Evolutionary conservation across 2,888 invertebrate species (phyloP).

Genomic region (Parelbella ahira): DNA sequence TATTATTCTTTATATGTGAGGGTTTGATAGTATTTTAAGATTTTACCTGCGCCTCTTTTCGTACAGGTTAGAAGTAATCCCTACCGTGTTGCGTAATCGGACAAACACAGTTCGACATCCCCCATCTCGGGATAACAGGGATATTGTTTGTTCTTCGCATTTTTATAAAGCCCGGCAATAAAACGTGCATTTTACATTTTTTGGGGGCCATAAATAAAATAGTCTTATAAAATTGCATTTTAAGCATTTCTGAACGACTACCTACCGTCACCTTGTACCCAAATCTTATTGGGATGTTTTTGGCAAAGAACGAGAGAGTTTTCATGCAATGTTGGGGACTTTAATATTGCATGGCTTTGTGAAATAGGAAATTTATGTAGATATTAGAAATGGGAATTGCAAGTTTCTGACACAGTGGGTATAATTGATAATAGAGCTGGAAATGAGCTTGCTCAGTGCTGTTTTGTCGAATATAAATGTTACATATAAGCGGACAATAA

Average conservation of each 20-base stretch:
- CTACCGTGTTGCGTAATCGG: conserved; percentile 41
- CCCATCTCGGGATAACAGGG: conserved; percentile 63
- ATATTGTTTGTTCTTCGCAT: conserved; percentile 76
- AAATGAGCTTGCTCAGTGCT: conserved; percentile 26
- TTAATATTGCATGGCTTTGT: conserved; percentile 27
- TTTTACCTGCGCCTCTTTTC: conserved; percentile 44
- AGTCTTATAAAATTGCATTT: conserved; percentile 76
- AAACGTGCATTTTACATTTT: conserved; percentile 79
- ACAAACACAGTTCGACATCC: conserved; percentile 66
- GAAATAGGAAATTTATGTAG: conserved; percentile 26
- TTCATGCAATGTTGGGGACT: conserved; percentile 48
- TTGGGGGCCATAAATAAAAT: conserved; percentile 74
- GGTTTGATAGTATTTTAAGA: too few relatives aligned
- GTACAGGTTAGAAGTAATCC: conserved; percentile 34
- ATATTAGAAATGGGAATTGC: conserved; percentile 20
- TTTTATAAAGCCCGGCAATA: conserved; percentile 75
- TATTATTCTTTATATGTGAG: too few relatives aligned
- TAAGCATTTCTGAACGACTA: conserved; percentile 71
- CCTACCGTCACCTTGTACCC: conserved; percentile 59
- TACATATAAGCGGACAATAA: conserved; percentile 55
- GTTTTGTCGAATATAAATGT: conserved; percentile 40
- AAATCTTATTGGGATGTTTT: conserved; percentile 40
- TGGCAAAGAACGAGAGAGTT: conserved; percentile 46
- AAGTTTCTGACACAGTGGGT: conserved; percentile 20
- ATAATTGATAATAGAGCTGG: conserved; percentile 37